These are phyloP conservation scores for Theretra japonica DNA, from an alignment of 2,888 invertebrate genomes.

Conservation along the genomic window DNA sequence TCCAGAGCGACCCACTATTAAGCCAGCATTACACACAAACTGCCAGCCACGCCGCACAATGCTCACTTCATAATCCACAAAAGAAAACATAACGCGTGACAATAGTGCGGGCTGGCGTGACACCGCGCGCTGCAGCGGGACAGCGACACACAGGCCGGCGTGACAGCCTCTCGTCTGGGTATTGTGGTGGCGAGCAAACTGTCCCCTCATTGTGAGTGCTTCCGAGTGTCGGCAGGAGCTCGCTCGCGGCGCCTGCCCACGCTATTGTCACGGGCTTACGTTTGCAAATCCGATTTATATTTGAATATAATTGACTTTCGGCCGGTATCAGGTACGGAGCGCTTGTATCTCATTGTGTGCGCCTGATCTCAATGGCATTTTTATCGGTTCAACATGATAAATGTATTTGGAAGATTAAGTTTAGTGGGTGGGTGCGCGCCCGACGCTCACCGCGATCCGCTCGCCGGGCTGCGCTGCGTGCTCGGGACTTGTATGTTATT, in stretches of 20 bases:
- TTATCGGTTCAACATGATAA: slow-evolving; percentile 82
- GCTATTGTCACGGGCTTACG: slow-evolving; percentile 79
- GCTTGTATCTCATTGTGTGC: slow-evolving; percentile 76
- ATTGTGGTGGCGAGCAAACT: slow-evolving; percentile 50
- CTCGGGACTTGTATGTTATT: not conserved
- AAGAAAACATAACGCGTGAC: slow-evolving; percentile 55
- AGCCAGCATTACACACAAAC: slow-evolving; percentile 28
- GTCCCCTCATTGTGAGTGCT: slow-evolving; percentile 48
- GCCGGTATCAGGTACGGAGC: slow-evolving; percentile 76
- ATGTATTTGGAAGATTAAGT: slow-evolving; percentile 81
- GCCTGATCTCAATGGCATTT: slow-evolving; percentile 81
- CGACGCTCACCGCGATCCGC: slow-evolving; percentile 15
- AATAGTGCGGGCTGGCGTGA: slow-evolving; percentile 41
- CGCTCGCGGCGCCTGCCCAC: slow-evolving; percentile 69
- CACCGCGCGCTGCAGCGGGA: slow-evolving; percentile 17
- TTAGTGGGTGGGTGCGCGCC: slow-evolving; percentile 63
- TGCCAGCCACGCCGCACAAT: slow-evolving; percentile 42
- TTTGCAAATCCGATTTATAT: slow-evolving; percentile 85
- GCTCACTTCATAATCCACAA: slow-evolving; percentile 64
- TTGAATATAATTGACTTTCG: slow-evolving; percentile 85
- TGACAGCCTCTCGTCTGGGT: slow-evolving; percentile 45
- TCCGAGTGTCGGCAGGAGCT: slow-evolving; percentile 47
- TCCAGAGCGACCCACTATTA: slow-evolving; percentile 20
- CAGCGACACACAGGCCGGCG: slow-evolving; percentile 40
- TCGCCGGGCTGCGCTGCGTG: not conserved